Evolutionary conservation across 2,797 vertebrate genomes (phyloP).

Genomic region (Sylvia borin): DNA sequence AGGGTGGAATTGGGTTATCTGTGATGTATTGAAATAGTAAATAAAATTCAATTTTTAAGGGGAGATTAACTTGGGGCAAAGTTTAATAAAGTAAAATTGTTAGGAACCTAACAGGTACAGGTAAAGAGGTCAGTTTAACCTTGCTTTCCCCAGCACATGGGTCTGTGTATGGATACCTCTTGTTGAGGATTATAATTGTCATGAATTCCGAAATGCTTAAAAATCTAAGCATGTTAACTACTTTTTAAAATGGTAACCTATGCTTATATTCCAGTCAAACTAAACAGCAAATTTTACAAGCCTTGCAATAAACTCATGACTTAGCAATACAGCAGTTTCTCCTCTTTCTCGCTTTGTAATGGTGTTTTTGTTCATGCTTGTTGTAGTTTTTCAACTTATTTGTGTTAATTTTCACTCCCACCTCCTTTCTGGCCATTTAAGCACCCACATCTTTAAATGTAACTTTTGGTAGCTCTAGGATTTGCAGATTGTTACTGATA

Average conservation of each 20-base stretch:
- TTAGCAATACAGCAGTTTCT: not conserved
- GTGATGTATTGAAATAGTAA: not conserved
- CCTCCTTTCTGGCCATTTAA: not conserved
- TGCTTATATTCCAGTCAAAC: not conserved
- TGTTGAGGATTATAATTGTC: not conserved
- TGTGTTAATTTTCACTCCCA: not conserved
- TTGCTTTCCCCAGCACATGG: not conserved
- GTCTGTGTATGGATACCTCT: not conserved
- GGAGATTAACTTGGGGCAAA: not conserved
- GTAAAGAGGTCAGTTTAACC: not conserved
- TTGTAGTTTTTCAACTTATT: not conserved
- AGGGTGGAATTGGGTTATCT: not conserved
- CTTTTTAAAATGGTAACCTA: not conserved
- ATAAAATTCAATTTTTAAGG: not conserved
- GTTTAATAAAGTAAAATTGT: not conserved
- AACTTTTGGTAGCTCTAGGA: not conserved
- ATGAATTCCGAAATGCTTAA: accelerated
- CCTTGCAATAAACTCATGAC: not conserved
- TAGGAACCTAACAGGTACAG: not conserved
- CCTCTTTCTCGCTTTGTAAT: not conserved
- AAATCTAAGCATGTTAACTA: not conserved
- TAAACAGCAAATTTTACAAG: not conserved
- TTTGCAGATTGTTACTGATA: not conserved
- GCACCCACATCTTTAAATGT: not conserved
- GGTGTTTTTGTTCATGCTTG: not conserved